Conservation (phyloP, 2,113 vertebrate species). For the Nyctibius bracteatus region DNA sequence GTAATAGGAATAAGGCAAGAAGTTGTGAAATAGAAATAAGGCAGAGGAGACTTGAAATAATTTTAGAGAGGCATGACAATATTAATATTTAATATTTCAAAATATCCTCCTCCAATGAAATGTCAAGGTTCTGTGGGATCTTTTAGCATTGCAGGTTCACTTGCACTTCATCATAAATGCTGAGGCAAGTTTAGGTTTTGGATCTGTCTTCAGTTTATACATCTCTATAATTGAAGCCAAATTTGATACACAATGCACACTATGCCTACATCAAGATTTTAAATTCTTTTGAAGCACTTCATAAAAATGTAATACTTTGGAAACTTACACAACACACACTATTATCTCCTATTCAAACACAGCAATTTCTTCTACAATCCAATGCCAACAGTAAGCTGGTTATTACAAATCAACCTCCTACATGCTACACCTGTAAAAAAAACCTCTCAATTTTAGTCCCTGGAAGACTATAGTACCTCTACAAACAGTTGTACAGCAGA, state of each 20-base stretch:
- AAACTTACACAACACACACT: not conserved
- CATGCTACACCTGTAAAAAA: not conserved
- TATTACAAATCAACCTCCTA: not conserved
- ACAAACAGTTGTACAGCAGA: not conserved
- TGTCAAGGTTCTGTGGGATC: not conserved
- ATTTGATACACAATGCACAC: not conserved
- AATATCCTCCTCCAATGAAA: not conserved
- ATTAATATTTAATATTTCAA: not conserved
- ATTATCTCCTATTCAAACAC: not conserved
- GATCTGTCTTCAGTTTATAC: not conserved
- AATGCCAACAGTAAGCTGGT: not conserved
- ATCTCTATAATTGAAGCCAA: not conserved
- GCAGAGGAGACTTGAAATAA: not conserved
- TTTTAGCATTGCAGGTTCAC: not conserved
- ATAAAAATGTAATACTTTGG: not conserved
- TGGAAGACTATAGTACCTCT: fast-evolving
- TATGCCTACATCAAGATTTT: not conserved
- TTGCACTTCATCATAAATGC: not conserved
- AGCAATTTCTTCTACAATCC: not conserved
- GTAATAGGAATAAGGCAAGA: not conserved
- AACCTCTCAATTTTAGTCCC: not conserved
- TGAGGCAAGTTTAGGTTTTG: not conserved
- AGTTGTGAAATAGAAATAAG: not conserved
- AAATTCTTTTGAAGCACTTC: not conserved
- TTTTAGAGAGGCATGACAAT: not conserved